These are phyloP conservation scores for Meriones psammophilus DNA, from an alignment of 2,797 vertebrate species.

Conservation along the genomic window DNA sequence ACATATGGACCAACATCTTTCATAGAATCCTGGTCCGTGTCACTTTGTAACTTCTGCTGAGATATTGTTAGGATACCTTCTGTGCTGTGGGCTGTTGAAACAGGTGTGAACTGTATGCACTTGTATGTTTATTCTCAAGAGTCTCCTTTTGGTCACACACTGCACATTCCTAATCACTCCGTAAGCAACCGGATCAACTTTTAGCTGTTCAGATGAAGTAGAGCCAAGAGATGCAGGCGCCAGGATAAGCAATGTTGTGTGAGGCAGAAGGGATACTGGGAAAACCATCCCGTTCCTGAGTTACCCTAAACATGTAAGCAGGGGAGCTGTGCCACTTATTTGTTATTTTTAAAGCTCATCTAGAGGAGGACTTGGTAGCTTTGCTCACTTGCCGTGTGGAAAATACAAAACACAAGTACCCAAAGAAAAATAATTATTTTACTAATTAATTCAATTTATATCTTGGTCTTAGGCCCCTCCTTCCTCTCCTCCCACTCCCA, in stretches of 20 bases:
- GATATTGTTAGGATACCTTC: background rate
- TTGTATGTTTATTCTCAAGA: constrained; percentile 10
- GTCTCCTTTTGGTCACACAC: constrained; percentile 1
- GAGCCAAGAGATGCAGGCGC: background rate
- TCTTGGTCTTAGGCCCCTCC: too few species aligned
- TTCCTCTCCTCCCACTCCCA: too few species aligned
- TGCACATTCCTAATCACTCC: background rate
- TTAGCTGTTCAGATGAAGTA: constrained; percentile 45
- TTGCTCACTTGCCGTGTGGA: background rate
- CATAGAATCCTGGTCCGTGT: background rate
- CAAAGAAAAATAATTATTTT: background rate
- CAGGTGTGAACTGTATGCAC: background rate
- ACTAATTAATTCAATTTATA: too few species aligned
- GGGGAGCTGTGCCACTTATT: background rate
- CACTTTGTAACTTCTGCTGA: background rate
- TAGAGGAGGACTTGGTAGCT: constrained; percentile 35
- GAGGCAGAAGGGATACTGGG: background rate
- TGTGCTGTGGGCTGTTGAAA: background rate
- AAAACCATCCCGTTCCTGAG: background rate
- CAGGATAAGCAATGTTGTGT: background rate
- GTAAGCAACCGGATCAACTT: background rate
- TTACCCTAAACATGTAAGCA: constrained; percentile 4
- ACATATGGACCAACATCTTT: background rate
- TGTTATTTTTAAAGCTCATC: constrained; percentile 46
- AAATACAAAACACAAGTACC: constrained; percentile 45